These are phyloP conservation scores for Myxocyprinus asiaticus DNA, from an alignment of 2,113 vertebrate species.

Conservation along the genomic window DNA sequence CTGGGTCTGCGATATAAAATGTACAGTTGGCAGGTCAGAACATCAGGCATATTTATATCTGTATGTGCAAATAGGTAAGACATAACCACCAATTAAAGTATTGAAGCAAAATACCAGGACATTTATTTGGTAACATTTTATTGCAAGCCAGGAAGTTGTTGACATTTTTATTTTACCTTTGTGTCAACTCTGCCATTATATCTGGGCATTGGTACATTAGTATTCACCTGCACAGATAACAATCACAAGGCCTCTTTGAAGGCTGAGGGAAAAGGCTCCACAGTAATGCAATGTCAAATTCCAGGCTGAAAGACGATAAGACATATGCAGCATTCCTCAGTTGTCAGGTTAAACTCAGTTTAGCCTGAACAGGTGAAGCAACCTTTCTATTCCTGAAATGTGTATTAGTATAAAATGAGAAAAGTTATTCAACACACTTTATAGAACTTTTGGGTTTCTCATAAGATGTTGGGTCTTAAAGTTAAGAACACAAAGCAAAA, in stretches of 20 bases:
- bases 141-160: constrained; percentile 5
- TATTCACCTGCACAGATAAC: constrained; percentile 48
- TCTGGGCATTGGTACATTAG: constrained; percentile 6
- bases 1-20: constrained; percentile 85
- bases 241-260: constrained; percentile 57
- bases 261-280: neutral
- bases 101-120: no score
- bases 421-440: neutral
- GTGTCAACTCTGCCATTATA: constrained; percentile 42
- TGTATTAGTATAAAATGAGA: neutral
- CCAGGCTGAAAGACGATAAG: constrained; percentile 46
- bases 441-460: no score
- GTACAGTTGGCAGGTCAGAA: constrained; percentile 84
- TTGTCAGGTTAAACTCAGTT: neutral
- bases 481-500: no score
- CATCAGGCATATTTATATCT: neutral
- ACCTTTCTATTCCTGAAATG: neutral
- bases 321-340: constrained; percentile 39
- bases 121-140: neutral
- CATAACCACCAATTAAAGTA: no score
- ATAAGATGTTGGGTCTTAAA: neutral
- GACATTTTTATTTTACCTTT: neutral
- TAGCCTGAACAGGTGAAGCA: constrained; percentile 11
- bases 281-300: constrained; percentile 52
- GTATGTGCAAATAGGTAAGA: neutral